A percentile compares a stretch with the other conserved stretches of the same genome.
phyloP scores from a whole-genome alignment of 2,888 invertebrate genomes.

The Eumacrocentrus americanus region DNA sequence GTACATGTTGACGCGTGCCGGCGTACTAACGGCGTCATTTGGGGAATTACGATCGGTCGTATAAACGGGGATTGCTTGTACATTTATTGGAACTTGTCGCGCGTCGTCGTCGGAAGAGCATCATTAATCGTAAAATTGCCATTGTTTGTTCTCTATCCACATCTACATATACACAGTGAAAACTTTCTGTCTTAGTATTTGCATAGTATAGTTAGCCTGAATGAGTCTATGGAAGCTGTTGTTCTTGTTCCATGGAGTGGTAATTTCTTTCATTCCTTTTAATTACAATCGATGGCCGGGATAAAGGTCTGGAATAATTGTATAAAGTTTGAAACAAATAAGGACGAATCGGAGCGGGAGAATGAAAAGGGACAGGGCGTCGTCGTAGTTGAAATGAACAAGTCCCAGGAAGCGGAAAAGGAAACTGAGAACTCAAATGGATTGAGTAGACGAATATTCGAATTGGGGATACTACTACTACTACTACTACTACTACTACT shows the following conservation, averaged over 20 bases:
- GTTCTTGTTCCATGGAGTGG: neutral
- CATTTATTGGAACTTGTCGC: slow-evolving; percentile 36
- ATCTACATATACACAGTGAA: neutral
- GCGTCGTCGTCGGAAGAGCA: slow-evolving; percentile 19
- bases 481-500: no score
- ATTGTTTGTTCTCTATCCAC: slow-evolving; percentile 18
- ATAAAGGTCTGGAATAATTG: neutral
- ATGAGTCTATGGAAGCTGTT: neutral
- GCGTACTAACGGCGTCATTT: slow-evolving; percentile 33
- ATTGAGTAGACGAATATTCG: slow-evolving; percentile 1
- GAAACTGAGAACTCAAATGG: neutral
- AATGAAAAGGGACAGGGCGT: neutral
- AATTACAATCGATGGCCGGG: neutral
- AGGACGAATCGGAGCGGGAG: neutral
- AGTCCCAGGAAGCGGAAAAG: neutral
- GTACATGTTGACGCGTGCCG: slow-evolving; percentile 31
- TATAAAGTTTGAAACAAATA: slow-evolving; percentile 1
- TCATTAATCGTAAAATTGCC: slow-evolving; percentile 27
- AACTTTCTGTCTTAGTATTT: slow-evolving; percentile 6
- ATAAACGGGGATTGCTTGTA: slow-evolving; percentile 36
- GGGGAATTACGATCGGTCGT: slow-evolving; percentile 38
- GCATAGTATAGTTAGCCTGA: neutral
- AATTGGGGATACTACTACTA: slow-evolving; percentile 9
- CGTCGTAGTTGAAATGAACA: no score
- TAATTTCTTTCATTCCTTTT: slow-evolving; percentile 9